phyloP scores from a whole-genome alignment of 2,888 invertebrate species.

The Pachydiplax longipennis region DNA sequence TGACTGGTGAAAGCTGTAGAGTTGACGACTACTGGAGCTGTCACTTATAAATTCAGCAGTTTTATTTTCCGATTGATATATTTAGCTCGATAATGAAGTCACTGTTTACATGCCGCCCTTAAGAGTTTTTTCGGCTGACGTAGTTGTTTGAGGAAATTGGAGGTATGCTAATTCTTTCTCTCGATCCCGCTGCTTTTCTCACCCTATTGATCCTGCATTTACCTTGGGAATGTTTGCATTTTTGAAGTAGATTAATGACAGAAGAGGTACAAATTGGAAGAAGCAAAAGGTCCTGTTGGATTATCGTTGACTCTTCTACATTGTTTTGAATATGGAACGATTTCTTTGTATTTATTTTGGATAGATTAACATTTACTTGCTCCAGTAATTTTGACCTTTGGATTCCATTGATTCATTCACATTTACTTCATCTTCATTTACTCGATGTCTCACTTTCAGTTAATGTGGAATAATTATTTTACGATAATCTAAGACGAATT shows the following conservation, averaged over 20 bases:
- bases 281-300: no score
- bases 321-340: no score
- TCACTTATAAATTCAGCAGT: not conserved
- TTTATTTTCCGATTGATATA: not conserved
- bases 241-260: not conserved
- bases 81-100: constrained; percentile 5
- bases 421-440: no score
- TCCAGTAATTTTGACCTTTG: no score
- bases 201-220: not conserved
- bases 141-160: not conserved
- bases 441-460: no score
- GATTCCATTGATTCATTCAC: no score
- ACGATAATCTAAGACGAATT: no score
- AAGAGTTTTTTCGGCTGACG: not conserved
- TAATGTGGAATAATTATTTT: no score
- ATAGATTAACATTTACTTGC: no score
- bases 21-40: not conserved
- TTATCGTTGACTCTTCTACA: no score
- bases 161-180: not conserved
- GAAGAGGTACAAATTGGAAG: no score
- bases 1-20: not conserved
- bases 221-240: not conserved
- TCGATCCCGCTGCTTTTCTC: not conserved
- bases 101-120: not conserved
- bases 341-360: no score